These are phyloP conservation scores for Scelioninae gen. 2 DNA, from an alignment of 2,888 invertebrate species.

Conservation along the genomic window DNA sequence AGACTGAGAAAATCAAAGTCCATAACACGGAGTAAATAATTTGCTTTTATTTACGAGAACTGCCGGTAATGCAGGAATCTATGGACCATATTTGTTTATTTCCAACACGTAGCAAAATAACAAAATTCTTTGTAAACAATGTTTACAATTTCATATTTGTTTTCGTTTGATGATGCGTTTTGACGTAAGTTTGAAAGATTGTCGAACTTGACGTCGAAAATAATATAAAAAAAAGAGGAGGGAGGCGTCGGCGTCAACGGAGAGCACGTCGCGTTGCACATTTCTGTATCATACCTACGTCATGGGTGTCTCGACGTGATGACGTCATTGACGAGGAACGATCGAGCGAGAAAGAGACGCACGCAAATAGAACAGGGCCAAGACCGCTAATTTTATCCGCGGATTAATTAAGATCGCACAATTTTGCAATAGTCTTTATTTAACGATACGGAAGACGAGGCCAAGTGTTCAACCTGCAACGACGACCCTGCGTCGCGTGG, in stretches of 20 bases:
- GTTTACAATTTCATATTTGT: background rate
- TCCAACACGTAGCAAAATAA: background rate
- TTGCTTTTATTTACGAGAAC: no score
- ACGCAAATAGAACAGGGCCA: conserved; percentile 71
- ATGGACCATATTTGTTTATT: background rate
- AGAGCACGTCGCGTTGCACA: conserved; percentile 63
- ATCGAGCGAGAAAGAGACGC: conserved; percentile 55
- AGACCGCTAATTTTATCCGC: conserved; percentile 70
- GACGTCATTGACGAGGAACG: conserved; percentile 66
- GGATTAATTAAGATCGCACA: conserved; percentile 72
- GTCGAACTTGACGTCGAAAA: conserved; percentile 50
- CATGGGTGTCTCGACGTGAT: conserved; percentile 65
- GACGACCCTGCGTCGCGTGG: conserved; percentile 48
- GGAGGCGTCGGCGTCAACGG: conserved; percentile 44
- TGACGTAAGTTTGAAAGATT: conserved; percentile 41
- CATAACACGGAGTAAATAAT: no score
- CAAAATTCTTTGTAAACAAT: background rate
- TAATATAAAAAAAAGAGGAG: conserved; percentile 21
- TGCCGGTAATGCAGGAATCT: background rate
- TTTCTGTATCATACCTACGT: conserved; percentile 65
- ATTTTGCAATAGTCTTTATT: conserved; percentile 70
- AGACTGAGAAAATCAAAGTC: background rate
- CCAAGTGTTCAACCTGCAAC: conserved; percentile 54
- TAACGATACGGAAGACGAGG: conserved; percentile 63
- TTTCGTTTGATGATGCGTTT: conserved; percentile 15